Evolutionary conservation across 2,888 invertebrate species (phyloP), one percentile per base, ranked within the genome.

Genomic region (Philonicus albiceps): DNA sequence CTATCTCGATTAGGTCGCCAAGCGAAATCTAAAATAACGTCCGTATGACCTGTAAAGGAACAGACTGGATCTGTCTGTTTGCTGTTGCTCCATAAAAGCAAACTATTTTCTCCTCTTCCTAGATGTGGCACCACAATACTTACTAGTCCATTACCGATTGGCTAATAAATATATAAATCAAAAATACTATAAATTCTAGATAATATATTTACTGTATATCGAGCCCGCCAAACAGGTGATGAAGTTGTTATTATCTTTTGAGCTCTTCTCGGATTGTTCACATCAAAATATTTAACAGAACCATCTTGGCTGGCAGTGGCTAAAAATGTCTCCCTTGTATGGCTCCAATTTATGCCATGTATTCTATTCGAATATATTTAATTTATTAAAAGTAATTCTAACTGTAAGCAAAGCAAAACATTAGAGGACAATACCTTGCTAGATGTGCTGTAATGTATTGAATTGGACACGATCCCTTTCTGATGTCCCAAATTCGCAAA

Each of bases 291-390:
- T 93, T 98, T 98, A 2, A 98, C 98, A 80, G 97, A 97, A 86
- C 97, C 96, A 93, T 99, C 98, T 93, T 98, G 98, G 93, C 98
- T 98, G 87, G 97, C 97, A 8, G 98, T 98, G 73, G 97, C 96
- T 87, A 97, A 92, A 90, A 97, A 96, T 88, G 96, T 96, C 92
- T 97, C 97, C 90, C 96, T 95, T 88, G 94, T 95, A 16, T 96
- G 96, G 92, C 96, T 97, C 98, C 98, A 99, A 91, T 98, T 98
- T 49, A 99, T 94, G 75, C 98, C 98, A 91, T 98, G 97, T 89
- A 98, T 98, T 93, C 98, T 94, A 73, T n/a, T 19, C 4, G 8
- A 19, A 8, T 55, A n/a, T 19, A 55, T 1, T 22, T 40, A 43
- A 27, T 22, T 49, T 53, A 81, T 37, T 0, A 16, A 53, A 13